Evolutionary conservation across 2,113 vertebrate species (phyloP).

Genomic region (Periophthalmodon schlosseri): DNA sequence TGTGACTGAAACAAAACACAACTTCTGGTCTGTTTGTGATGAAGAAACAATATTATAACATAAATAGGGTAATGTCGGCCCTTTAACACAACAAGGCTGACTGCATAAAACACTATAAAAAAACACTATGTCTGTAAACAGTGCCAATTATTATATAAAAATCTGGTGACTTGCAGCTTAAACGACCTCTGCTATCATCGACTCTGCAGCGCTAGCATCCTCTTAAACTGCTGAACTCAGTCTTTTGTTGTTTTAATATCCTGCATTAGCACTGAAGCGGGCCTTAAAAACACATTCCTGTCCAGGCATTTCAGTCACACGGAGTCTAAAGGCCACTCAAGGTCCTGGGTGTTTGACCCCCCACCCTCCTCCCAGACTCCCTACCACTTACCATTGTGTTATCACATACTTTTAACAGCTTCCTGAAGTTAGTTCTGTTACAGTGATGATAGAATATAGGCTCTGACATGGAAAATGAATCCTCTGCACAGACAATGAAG

Average conservation of each 20-base stretch:
- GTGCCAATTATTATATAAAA: conserved; percentile 1
- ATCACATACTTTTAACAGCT: conserved; percentile 50
- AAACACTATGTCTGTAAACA: background rate
- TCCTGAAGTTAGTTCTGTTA: conserved; percentile 22
- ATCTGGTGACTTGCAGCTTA: conserved; percentile 6
- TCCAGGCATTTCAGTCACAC: conserved; percentile 44
- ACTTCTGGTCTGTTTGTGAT: too few relatives aligned
- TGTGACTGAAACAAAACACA: too few relatives aligned
- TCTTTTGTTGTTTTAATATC: conserved; percentile 59
- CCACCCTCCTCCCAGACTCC: conserved; percentile 4
- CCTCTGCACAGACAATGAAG: conserved; percentile 1
- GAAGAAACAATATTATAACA: too few relatives aligned
- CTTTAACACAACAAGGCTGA: too few relatives aligned
- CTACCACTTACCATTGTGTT: conserved; percentile 36
- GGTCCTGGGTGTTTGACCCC: conserved; percentile 29
- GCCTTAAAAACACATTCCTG: conserved; percentile 67
- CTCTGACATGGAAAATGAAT: conserved; percentile 24
- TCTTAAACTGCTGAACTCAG: conserved; percentile 62
- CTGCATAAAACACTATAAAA: background rate
- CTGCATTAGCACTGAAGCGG: conserved; percentile 57
- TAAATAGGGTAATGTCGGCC: too few relatives aligned
- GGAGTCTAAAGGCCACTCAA: conserved; percentile 67
- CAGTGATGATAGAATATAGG: conserved; percentile 29
- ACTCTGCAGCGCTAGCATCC: conserved; percentile 62
- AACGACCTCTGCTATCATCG: conserved; percentile 38